Evolutionary conservation across 1,140 invertebrate genomes (phyloP).

Genomic region (Sycophila sp.): DNA sequence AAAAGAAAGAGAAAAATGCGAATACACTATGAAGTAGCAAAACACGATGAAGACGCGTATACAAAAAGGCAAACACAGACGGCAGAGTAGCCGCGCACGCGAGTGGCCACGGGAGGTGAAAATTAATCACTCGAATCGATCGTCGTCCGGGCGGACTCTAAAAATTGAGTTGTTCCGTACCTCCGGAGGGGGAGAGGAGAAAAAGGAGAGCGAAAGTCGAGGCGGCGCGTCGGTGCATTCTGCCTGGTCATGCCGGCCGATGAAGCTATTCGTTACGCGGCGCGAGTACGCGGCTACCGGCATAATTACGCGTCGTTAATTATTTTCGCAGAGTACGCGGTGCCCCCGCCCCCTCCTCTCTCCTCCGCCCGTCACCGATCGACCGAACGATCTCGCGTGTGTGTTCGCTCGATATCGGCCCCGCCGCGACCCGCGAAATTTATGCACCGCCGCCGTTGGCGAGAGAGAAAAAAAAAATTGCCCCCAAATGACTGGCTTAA

Average conservation of each 20-base stretch:
- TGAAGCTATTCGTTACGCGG: slow-evolving; percentile 38
- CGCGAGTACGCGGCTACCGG: background rate
- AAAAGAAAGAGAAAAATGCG: background rate
- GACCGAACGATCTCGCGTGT: background rate
- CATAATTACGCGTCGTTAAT: slow-evolving; percentile 35
- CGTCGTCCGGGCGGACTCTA: background rate
- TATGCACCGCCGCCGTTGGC: background rate
- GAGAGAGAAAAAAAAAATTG: slow-evolving; percentile 19
- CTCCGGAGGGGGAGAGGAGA: background rate
- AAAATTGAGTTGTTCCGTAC: slow-evolving; percentile 34
- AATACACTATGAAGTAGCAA: too few species aligned
- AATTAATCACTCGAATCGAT: slow-evolving; percentile 29
- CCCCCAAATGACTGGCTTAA: slow-evolving; percentile 32
- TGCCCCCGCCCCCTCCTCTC: background rate
- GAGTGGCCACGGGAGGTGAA: background rate
- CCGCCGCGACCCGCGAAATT: slow-evolving; percentile 10
- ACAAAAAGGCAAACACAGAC: too few species aligned
- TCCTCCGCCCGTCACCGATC: background rate
- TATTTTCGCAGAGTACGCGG: slow-evolving; percentile 12
- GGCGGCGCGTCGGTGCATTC: background rate
- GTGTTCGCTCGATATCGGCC: background rate
- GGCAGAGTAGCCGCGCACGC: too few species aligned
- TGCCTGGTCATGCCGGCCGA: slow-evolving; percentile 31
- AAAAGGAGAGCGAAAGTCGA: background rate
- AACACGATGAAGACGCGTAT: too few species aligned